Base-by-base conservation (phyloP, 2,888 invertebrate species). In the Endotricha flammealis region DNA sequence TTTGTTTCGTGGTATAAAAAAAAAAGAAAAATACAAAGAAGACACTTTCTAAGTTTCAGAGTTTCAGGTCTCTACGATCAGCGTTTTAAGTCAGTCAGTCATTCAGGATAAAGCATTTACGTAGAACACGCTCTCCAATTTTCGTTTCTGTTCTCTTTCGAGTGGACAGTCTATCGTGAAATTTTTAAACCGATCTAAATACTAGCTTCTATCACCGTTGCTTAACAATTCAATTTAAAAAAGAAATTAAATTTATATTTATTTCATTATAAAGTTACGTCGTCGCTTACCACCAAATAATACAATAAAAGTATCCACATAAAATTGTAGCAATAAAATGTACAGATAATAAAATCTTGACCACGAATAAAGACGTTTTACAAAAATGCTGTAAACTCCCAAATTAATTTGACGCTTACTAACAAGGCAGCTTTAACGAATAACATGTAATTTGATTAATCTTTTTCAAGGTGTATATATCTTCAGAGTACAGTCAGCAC, bases 371-470 rank as follows among this genome's bases (percentile, higher is more conserved):
- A 48, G 49, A 43, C 33, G 38, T 50, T 24, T 17, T 29, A 29
- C 39, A 43, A 39, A 43, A 39, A 43, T 3, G 12, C 17, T n/a
- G 52, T 60, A 60, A 66, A 45, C 49, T 50, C 41, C 29, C 39
- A 45, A 50, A 54, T 59, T 60, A 57, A 61, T 61, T 63, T 55
- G 58, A 58, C 55, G 39, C 51, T 47, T 46, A 60, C 61, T 72
- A 66, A 75, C 61, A 58, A 64, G 62, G 52, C 44, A 31, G 46
- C 56, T 57, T 48, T 41, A 51, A 50, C 46, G 50, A 48, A 44
- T 37, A 54, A 63, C 57, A 50, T 46, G 55, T 62, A 55, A 62
- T 60, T 67, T 69, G 63, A 72, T 70, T 64, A 57, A 64, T 65
- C 52, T 60, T 57, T 56, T 45, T 42, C 42, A 32, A 46, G 40